A percentile compares a stretch with the other conserved stretches of the same genome.
phyloP scores from a whole-genome alignment of 2,888 invertebrate species.

The Heterodera filipjevi region DNA sequence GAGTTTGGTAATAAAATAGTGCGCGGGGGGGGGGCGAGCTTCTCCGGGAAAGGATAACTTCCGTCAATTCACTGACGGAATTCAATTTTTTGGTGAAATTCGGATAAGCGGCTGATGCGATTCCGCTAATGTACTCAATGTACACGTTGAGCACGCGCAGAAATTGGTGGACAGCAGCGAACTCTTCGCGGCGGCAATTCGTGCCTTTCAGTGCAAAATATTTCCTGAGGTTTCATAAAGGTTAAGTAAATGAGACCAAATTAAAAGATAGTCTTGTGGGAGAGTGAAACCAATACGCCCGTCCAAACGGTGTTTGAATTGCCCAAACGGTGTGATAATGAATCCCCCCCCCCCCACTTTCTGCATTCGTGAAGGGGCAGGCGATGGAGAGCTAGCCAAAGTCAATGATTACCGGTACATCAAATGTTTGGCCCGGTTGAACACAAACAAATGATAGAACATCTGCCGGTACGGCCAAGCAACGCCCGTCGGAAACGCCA shows the following conservation, averaged over 20 bases:
- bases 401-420: slow-evolving; percentile 24
- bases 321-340: no score
- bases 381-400: no score
- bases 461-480: slow-evolving; percentile 29
- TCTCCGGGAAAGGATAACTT: no score
- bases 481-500: slow-evolving; percentile 31
- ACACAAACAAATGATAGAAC: slow-evolving; percentile 27
- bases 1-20: no score
- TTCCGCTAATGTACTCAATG: slow-evolving; percentile 28
- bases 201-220: slow-evolving; percentile 7
- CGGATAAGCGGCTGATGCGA: not conserved
- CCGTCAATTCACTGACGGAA: no score
- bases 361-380: no score
- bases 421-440: slow-evolving; percentile 30
- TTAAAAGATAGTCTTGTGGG: no score
- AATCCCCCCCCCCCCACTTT: no score
- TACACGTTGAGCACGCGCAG: slow-evolving; percentile 35
- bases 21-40: no score
- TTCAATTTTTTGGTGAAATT: slow-evolving; percentile 10
- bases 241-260: no score
- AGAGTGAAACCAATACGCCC: no score
- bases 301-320: no score
- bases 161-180: slow-evolving; percentile 31
- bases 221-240: not conserved
- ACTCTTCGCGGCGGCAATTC: slow-evolving; percentile 20